These are phyloP conservation scores for Mesitornis unicolor DNA, from an alignment of 2,113 vertebrate genomes.

Conservation along the genomic window DNA sequence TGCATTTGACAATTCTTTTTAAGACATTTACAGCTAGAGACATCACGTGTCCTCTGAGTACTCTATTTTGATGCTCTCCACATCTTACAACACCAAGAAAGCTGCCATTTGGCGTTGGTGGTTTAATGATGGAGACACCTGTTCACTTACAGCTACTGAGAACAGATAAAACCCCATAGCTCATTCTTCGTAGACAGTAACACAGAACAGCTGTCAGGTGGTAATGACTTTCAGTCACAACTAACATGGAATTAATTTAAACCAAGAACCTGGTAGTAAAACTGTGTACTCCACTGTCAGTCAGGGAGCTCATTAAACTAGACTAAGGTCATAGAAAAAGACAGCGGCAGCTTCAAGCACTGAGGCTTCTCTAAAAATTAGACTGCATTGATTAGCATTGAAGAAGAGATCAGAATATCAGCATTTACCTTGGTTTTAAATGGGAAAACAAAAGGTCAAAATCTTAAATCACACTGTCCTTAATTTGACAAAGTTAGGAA, in stretches of 20 bases:
- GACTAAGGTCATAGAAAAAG: neutral
- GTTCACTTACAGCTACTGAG: neutral
- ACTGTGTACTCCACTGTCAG: neutral
- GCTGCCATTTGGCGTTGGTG: neutral
- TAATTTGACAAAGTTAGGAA: neutral
- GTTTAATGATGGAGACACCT: neutral
- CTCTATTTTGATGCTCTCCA: neutral
- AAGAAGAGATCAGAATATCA: neutral
- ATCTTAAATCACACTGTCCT: neutral
- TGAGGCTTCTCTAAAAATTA: neutral
- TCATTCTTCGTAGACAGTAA: neutral
- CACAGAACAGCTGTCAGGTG: neutral
- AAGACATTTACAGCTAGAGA: neutral
- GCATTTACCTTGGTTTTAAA: neutral
- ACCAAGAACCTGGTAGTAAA: neutral
- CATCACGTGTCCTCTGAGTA: neutral
- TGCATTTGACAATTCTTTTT: neutral
- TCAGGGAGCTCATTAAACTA: neutral
- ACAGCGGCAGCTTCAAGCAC: neutral
- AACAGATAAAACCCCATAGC: neutral
- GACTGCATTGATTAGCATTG: neutral
- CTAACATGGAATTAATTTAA: slow-evolving; percentile 1
- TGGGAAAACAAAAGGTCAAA: neutral
- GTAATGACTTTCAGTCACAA: neutral
- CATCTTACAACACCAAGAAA: neutral